A percentile compares a stretch with the other conserved stretches of the same genome.
These are phyloP conservation scores for Drosophila kurseongensis DNA, from an alignment of 1,140 invertebrate species.

Conservation along the genomic window DNA sequence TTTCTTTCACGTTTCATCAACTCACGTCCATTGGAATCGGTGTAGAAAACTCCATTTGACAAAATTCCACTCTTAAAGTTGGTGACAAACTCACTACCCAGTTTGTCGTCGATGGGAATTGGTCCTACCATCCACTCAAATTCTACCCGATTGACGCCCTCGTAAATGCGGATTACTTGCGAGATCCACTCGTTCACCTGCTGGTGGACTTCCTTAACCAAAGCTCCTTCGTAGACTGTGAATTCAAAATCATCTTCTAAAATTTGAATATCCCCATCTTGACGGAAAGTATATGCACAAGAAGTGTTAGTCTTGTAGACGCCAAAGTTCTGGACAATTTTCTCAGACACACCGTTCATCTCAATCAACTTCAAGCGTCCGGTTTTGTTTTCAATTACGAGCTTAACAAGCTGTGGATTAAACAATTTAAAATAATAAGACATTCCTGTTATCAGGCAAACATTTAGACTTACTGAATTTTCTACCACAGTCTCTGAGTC, in stretches of 20 bases:
- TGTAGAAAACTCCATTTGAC: conserved; percentile 92
- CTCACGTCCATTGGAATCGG: conserved; percentile 97
- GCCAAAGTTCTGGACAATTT: conserved; percentile 88
- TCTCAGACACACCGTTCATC: conserved; percentile 79
- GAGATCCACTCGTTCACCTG: conserved; percentile 90
- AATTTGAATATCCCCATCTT: conserved; percentile 85
- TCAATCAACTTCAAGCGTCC: conserved; percentile 87
- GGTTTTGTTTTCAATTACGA: conserved; percentile 34
- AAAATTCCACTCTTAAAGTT: conserved; percentile 89
- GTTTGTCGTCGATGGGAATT: conserved; percentile 91
- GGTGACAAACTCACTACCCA: conserved; percentile 93
- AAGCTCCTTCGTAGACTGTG: conserved; percentile 86
- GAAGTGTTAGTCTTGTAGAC: conserved; percentile 91
- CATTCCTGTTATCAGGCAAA: background rate
- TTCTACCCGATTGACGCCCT: conserved; percentile 89
- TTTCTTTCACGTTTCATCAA: conserved; percentile 91
- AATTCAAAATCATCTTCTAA: conserved; percentile 85
- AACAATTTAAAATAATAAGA: background rate
- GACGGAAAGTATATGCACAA: conserved; percentile 95
- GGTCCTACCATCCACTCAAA: conserved; percentile 97
- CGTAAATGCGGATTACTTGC: conserved; percentile 92
- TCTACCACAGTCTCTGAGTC: conserved; percentile 39
- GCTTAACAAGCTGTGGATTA: conserved; percentile 44
- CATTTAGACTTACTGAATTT: conserved; percentile 49
- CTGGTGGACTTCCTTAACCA: conserved; percentile 94